A percentile compares a stretch with the other conserved stretches of the same genome.
Conservation (phyloP, 2,113 vertebrate genomes). For the Misgurnus anguillicaudatus region DNA sequence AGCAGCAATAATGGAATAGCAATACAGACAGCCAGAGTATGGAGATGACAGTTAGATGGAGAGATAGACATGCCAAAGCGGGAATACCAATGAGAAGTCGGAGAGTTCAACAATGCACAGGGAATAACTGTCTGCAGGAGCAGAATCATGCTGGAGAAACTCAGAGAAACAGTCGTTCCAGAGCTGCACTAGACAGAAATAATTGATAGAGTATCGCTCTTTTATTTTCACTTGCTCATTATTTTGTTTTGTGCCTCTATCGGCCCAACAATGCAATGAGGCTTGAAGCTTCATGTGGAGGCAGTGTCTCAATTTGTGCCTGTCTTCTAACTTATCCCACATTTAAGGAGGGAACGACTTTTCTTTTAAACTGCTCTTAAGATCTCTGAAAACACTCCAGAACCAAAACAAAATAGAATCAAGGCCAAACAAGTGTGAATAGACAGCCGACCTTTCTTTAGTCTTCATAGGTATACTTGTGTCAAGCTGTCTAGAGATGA, state of each 20-base stretch:
- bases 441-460: constrained; percentile 11
- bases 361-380: constrained; percentile 8
- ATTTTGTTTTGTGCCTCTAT: constrained; percentile 35
- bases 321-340: background rate
- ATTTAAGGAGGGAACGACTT: background rate
- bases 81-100: constrained; percentile 12
- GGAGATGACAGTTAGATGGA: background rate
- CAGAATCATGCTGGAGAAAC: background rate
- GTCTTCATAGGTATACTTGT: background rate
- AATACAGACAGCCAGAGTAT: constrained; percentile 9
- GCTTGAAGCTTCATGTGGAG: background rate
- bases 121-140: constrained; percentile 24
- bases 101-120: constrained; percentile 6
- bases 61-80: background rate
- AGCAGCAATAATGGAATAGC: background rate
- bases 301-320: background rate
- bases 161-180: background rate
- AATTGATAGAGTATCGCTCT: constrained; percentile 42
- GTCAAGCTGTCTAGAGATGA: constrained; percentile 1
- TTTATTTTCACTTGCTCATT: constrained; percentile 41
- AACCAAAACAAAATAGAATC: background rate
- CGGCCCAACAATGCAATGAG: background rate
- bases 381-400: constrained; percentile 19
- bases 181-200: constrained; percentile 42
- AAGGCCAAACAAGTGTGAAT: constrained; percentile 2